These are phyloP conservation scores for Hyppa rectilinea DNA, from an alignment of 2,888 invertebrate genomes.

Conservation along the genomic window DNA sequence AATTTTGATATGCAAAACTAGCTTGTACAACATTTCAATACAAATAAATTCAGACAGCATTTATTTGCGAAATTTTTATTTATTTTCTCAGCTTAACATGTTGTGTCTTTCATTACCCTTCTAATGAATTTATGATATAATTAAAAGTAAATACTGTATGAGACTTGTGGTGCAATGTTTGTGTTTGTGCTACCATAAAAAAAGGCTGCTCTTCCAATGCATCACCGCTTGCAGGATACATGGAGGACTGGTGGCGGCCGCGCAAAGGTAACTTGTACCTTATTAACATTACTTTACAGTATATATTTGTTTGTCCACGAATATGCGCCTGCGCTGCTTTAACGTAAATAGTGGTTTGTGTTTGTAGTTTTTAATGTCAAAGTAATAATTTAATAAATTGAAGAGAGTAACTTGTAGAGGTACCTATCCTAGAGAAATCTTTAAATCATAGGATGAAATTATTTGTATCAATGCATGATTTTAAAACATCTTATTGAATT, in stretches of 20 bases:
- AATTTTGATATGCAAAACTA: slow-evolving; percentile 6
- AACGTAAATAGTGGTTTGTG: not conserved
- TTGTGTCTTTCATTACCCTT: slow-evolving; percentile 65
- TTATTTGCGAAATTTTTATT: slow-evolving; percentile 61
- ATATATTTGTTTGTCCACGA: slow-evolving; percentile 66
- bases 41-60: slow-evolving; percentile 68
- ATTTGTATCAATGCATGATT: slow-evolving; percentile 25
- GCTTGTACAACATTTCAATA: not conserved
- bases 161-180: slow-evolving; percentile 89
- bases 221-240: slow-evolving; percentile 98
- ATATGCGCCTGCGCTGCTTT: slow-evolving; percentile 51
- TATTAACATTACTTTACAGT: slow-evolving; percentile 78
- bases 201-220: slow-evolving; percentile 94
- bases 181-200: slow-evolving; percentile 91
- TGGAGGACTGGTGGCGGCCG: slow-evolving; percentile 99
- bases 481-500: not conserved
- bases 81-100: slow-evolving; percentile 69
- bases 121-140: slow-evolving; percentile 52
- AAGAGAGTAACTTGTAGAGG: not conserved
- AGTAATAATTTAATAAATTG: not conserved
- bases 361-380: slow-evolving; percentile 2
- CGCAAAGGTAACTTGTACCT: slow-evolving; percentile 96
- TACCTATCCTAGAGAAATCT: not conserved
- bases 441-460: not conserved
- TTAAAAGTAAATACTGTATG: slow-evolving; percentile 89